Base-by-base conservation (phyloP, 2,888 invertebrate species). In the Tuta absoluta region DNA sequence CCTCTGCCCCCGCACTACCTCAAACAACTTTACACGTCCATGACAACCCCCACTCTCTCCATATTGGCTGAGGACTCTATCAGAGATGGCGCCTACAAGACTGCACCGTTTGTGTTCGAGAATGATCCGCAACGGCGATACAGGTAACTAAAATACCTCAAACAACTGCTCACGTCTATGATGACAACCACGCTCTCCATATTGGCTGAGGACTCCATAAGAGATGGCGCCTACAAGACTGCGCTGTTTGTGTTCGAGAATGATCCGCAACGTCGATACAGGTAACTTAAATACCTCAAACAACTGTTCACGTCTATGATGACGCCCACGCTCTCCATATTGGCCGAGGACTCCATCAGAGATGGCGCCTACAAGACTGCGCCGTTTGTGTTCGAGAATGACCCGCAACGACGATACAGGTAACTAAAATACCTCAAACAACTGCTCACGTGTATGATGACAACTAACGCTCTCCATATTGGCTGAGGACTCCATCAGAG, bases 1-100 rank as follows among this genome's bases (percentile, higher is more conserved):
- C 79, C 90, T 0, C 76, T 86, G 12, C 78, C 88, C 0, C 67
- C 80, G 0, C 78, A 83, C 0, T 81, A 86, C 17, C 67, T 87
- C 0, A 74, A 82, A 28, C 75, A 83, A 11, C 67, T 92, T 1
- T 78, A 90, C 61, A 82, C 81, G 0, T 65, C 68, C 0, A 69
- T 80, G 0, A 72, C 71, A 37, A 82, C 81, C 0, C 86, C 87
- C 0, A 86, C 80, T 0, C 65, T 92, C 0, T 66, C 75, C 0
- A 71, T 92, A 11, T 68, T 81, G 0, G 75, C 82, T 0, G 71
- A 77, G 0, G 73, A 77, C 0, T 85, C 86, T 0, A 41, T 80
- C 0, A 62, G 78, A 3, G 67, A 66, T 0, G 78, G 82, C 0
- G 51, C 66, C 0, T 89, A 81, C 28, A 68, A 73, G 0, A 72